These are phyloP conservation scores for cattle (Bos taurus) DNA, from an alignment of 2,113 vertebrate species.

Conservation along the genomic window DNA sequence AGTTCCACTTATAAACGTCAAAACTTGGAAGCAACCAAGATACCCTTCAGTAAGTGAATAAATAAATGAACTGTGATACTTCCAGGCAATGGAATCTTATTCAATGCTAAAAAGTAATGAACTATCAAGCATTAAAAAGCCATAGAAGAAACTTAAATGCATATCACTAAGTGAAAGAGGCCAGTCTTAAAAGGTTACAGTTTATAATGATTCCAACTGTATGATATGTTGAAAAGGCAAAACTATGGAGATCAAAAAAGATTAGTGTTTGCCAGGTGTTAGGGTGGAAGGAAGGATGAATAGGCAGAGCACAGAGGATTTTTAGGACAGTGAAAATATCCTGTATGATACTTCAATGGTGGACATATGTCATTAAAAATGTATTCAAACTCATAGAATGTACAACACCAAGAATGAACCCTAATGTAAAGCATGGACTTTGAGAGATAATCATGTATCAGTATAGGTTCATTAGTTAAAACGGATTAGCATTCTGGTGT, in stretches of 20 bases:
- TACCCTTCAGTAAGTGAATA: background rate
- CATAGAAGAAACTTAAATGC: background rate
- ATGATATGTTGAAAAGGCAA: background rate
- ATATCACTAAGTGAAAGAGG: background rate
- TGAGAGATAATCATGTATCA: background rate
- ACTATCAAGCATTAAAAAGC: background rate
- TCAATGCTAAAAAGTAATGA: background rate
- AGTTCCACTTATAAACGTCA: background rate
- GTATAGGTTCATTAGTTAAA: background rate
- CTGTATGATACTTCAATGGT: background rate
- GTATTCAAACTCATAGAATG: background rate
- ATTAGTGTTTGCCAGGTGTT: background rate
- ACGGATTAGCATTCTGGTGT: background rate
- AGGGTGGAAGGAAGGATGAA: background rate
- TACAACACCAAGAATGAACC: background rate
- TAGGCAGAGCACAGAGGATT: background rate
- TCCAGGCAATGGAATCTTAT: background rate
- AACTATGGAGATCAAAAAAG: background rate
- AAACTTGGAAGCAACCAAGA: background rate
- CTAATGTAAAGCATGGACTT: background rate
- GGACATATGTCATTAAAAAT: background rate
- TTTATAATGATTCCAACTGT: background rate
- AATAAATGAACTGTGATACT: background rate
- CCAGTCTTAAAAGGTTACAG: background rate
- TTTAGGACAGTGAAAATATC: background rate